A percentile compares a stretch with the other conserved stretches of the same genome.
These are phyloP conservation scores for Ctenoplectra terminalis DNA, from an alignment of 1,140 invertebrate genomes.

Conservation along the genomic window DNA sequence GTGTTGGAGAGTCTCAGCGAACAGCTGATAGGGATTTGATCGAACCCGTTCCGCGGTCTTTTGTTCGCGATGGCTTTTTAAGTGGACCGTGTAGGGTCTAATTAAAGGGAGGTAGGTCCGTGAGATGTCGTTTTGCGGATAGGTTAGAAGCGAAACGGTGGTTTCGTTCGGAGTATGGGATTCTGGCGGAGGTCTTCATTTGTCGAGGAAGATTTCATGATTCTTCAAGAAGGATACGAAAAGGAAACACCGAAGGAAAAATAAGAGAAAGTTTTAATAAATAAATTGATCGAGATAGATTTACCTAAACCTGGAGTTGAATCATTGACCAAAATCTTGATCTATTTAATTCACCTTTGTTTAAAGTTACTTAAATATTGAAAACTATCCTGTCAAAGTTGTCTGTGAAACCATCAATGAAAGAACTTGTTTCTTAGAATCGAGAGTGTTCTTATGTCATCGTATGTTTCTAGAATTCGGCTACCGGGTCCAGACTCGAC, in stretches of 20 bases:
- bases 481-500: neutral
- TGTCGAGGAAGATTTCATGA: neutral
- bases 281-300: too few species aligned
- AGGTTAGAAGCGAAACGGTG: neutral
- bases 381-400: neutral
- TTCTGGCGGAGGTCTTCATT: neutral
- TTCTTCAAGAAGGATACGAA: neutral
- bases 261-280: too few species aligned
- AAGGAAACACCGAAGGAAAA: neutral
- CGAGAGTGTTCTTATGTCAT: neutral
- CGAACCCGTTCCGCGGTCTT: neutral
- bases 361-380: too few species aligned
- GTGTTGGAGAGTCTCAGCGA: neutral
- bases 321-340: too few species aligned
- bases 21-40: conserved; percentile 30
- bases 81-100: neutral
- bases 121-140: neutral
- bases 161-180: neutral
- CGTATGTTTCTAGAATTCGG: conserved; percentile 2
- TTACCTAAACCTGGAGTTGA: too few species aligned
- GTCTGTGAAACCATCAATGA: neutral
- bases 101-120: neutral
- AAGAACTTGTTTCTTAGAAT: neutral
- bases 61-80: conserved; percentile 20
- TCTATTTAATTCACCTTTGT: too few species aligned